Evolutionary conservation across 2,113 vertebrate species (phyloP), one percentile per base, ranked within the genome.

Genomic region (Mormoops blainvillei): DNA sequence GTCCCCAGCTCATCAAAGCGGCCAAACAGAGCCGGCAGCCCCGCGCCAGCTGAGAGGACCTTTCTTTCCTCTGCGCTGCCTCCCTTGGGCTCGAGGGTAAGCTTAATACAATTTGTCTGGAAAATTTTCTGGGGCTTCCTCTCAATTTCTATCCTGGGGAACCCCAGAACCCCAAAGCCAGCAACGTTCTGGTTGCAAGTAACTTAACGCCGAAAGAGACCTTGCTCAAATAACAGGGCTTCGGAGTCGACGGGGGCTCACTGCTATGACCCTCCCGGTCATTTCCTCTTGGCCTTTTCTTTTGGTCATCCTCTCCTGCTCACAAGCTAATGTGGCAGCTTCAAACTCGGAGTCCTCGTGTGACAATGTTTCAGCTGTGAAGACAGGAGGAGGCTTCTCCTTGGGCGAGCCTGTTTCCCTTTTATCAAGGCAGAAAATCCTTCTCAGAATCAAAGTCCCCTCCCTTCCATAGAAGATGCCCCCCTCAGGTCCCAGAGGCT

Each of bases 261-360:
- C 15, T 4, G 74, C 7, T 22, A 10, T 36, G 24, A 1, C 31
- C 2, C 13, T 1, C 18, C 4, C 45, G 15, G 15, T 54, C 0
- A 5, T 4, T 18, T 11, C 48, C 11, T 41, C 63, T 45, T 50
- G 22, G 22, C 22, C 50, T 52, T 74, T 36, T n/a, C 19, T 33
- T 63, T 61, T 22, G 22, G 31, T 56, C 41, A 58, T 70, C n/a
- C 14, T 87, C 33, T 80, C 1, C 1, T 41, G 73, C 33, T 54
- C 76, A 61, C 18, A 84, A 22, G 26, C 11, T 58, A 68, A 43
- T 14, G 10, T 65, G 52, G 18, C n/a, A 81, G 22, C 36, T 71
- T 45, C 41, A 80, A 33, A 36, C 28, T 52, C 38, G 1, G 68
- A 71, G 33, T 41, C 33, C 1, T 71, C 11, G 33, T 22, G 10